A percentile compares a stretch with the other conserved stretches of the same genome.
These are phyloP conservation scores for Vulpes vulpes DNA, from an alignment of 2,113 vertebrate species.

Conservation along the genomic window DNA sequence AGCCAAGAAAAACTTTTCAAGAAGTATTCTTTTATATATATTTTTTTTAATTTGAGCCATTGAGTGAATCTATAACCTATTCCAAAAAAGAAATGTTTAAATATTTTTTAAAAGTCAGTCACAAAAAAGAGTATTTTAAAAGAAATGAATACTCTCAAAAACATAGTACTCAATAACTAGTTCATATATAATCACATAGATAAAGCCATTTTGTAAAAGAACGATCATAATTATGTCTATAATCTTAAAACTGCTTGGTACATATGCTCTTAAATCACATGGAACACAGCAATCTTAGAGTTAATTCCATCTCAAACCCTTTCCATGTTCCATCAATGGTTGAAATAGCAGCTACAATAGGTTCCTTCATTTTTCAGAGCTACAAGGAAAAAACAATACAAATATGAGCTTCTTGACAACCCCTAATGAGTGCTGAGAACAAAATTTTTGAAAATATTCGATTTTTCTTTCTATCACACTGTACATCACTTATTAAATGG, in stretches of 20 bases:
- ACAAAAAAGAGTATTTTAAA: background rate
- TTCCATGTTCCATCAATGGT: background rate
- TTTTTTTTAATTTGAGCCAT: background rate
- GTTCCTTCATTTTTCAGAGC: background rate
- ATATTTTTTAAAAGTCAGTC: constrained; percentile 5
- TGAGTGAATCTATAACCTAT: background rate
- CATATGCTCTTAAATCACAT: background rate
- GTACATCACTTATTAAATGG: background rate
- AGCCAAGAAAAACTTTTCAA: background rate
- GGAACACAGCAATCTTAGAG: background rate
- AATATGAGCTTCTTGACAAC: background rate
- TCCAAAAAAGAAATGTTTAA: background rate
- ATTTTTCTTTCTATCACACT: background rate
- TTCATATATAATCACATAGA: background rate
- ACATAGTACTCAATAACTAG: background rate
- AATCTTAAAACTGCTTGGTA: background rate
- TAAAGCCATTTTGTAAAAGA: background rate
- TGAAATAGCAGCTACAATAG: constrained; percentile 5
- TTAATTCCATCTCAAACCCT: constrained; percentile 31
- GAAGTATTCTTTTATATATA: background rate
- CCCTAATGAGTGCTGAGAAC: background rate
- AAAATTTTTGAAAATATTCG: constrained; percentile 11
- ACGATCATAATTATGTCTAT: background rate
- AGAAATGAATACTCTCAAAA: constrained; percentile 26
- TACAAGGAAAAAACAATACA: background rate